Conservation (phyloP, 1,140 invertebrate species). For the Trachymyrmex cornetzi region DNA sequence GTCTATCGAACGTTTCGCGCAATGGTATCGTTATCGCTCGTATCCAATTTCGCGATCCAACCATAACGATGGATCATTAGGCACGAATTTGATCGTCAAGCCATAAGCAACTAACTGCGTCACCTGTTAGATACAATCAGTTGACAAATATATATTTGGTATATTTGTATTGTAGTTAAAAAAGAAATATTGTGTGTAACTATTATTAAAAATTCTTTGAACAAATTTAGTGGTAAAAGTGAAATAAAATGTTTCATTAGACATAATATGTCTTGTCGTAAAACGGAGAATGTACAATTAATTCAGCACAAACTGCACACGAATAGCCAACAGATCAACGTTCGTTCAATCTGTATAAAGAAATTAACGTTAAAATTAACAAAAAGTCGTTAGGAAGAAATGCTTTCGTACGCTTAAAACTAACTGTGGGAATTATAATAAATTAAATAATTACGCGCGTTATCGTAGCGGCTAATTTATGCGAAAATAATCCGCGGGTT, state of each 20-base stretch:
- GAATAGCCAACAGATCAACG: neutral
- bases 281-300: neutral
- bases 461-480: slow-evolving; percentile 45
- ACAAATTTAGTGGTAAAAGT: neutral
- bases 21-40: slow-evolving; percentile 68
- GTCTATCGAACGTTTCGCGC: slow-evolving; percentile 51
- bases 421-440: slow-evolving; percentile 6
- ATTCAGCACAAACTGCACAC: neutral
- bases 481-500: slow-evolving; percentile 47
- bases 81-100: slow-evolving; percentile 57
- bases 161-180: neutral
- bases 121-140: slow-evolving; percentile 39
- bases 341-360: neutral
- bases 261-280: neutral
- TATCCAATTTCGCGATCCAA: slow-evolving; percentile 68
- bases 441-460: slow-evolving; percentile 56
- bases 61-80: slow-evolving; percentile 69
- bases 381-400: neutral
- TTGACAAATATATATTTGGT: neutral
- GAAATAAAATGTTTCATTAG: neutral
- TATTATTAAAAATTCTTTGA: neutral
- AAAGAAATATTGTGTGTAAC: neutral
- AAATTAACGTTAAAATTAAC: neutral
- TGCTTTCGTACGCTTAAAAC: neutral
- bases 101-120: slow-evolving; percentile 69